Evolutionary conservation across 2,888 invertebrate genomes (phyloP), one percentile per base, ranked within the genome.

Genomic region (Drosophila birchii): DNA sequence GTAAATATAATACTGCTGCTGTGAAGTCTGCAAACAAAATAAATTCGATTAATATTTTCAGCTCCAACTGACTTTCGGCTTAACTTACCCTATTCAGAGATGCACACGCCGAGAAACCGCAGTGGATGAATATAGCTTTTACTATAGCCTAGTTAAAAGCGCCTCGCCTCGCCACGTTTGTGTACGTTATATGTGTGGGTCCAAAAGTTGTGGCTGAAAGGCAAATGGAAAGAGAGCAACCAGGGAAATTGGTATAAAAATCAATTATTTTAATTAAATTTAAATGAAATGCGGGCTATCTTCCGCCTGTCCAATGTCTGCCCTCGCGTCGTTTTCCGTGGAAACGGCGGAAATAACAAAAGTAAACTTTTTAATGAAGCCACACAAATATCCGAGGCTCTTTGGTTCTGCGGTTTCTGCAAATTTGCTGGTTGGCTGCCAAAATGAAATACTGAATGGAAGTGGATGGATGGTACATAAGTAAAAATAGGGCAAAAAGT

Each of bases 231-330:
- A 16, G 60, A 36, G 8, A 38, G n/a, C 26, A 54, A 29, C 36
- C 12, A 44, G 58, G 11, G 53, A 73, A 68, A 32, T 66, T 67
- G 20, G 58, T 66, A 75, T 69, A 66, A 76, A 89, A 87, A 89
- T 81, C 80, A 85, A 89, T 89, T 87, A 78, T 80, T 85, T 86
- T 86, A 86, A 86, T 86, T 86, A 38, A 89, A 89, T 86, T 86
- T 82, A 87, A 87, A 81, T 75, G 57, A 62, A 64, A 81, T 76
- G 71, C 75, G 58, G 73, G 73, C 66, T 53, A 26, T 64, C 49
- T 23, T 16, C 39, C 51, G 18, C 12, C 41, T 36, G 12, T 14
- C 20, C 47, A 9, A 11, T 44, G 34, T 11, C 5, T 47, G 5
- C 8, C 53, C 34, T 20, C 16, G 1, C 11, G 26, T 36, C 18